Evolutionary conservation across 2,888 invertebrate genomes (phyloP), one percentile per base, ranked within the genome.

Genomic region (Tryphoninae sp.): DNA sequence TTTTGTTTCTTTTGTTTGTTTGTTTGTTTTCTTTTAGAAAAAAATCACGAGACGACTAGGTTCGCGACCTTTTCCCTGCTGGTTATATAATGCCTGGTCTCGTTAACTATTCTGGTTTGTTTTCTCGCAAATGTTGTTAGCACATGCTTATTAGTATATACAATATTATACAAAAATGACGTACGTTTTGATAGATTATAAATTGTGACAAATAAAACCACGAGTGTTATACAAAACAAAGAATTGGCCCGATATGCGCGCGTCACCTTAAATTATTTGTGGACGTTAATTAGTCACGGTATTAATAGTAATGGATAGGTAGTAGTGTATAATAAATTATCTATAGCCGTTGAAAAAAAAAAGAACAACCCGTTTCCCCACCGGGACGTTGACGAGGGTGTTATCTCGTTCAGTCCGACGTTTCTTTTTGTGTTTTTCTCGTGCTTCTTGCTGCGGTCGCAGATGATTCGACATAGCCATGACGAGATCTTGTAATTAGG

Each of bases 121-220:
- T 53, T 53, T 16, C 33, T 8, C 11, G 69, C 22, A 62, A 16
- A 33, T 22, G 55, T 68, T 45, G 42, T 68, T 33, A 51, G 51
- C 71, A 61, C 55, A 76, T 55, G 67, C 75, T 45, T 45, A 49
- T 62, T 78, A 58, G 75, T 82, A 82, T 78, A 71, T 78, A 82
- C 78, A 82, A 45, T 82, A 78, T 82, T 58, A 72, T 82, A 82
- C 78, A 78, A 67, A 82, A 82, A 65, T 49, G 59, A 74, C 69
- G 69, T 78, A 75, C 59, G 65, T 58, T 22, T 42, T 19, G 42
- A 23, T 51, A 67, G 58, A 65, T 58, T 2, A 23, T 42, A 40
- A 33, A 68, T 51, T 33, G 45, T 59, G 45, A 55, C 33, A 19
- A 58, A 51, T 51, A 71, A 76, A 22, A 61, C 8, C 7, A 3